These are phyloP conservation scores for Drosophila tani DNA, from an alignment of 1,140 invertebrate genomes.

Conservation along the genomic window DNA sequence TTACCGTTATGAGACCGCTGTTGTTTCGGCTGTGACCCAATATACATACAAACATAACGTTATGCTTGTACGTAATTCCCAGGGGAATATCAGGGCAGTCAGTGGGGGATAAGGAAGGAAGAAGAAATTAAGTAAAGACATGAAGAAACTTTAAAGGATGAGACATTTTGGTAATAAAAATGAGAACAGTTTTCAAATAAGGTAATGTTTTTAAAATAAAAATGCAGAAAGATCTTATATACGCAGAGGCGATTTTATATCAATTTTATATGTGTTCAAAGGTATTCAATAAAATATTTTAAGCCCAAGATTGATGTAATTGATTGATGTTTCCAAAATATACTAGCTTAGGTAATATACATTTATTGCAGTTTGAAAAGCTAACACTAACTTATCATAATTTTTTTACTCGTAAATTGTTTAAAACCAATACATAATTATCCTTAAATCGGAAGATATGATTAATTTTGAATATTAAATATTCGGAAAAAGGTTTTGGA, in stretches of 20 bases:
- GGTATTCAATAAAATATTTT: neutral
- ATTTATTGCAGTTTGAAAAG: too few species aligned
- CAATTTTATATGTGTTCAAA: neutral
- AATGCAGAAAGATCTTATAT: too few species aligned
- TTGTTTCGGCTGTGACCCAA: constrained; percentile 58
- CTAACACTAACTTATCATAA: neutral
- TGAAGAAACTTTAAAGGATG: neutral
- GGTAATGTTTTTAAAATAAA: neutral
- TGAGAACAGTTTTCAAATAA: too few species aligned
- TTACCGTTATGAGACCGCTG: constrained; percentile 71
- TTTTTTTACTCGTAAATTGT: too few species aligned
- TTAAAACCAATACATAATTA: too few species aligned
- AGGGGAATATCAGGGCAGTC: constrained; percentile 1
- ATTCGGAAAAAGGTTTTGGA: too few species aligned
- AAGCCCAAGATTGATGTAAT: too few species aligned
- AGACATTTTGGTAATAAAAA: neutral
- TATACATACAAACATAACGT: constrained; percentile 1
- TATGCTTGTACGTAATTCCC: constrained; percentile 2
- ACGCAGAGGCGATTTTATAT: neutral
- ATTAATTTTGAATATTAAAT: too few species aligned
- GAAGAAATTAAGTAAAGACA: neutral
- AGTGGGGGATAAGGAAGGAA: neutral
- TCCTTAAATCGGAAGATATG: too few species aligned
- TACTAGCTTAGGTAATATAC: too few species aligned
- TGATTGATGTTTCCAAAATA: rapidly evolving